These are phyloP conservation scores for Odontothrips loti DNA, from an alignment of 2,888 invertebrate species.

Conservation along the genomic window DNA sequence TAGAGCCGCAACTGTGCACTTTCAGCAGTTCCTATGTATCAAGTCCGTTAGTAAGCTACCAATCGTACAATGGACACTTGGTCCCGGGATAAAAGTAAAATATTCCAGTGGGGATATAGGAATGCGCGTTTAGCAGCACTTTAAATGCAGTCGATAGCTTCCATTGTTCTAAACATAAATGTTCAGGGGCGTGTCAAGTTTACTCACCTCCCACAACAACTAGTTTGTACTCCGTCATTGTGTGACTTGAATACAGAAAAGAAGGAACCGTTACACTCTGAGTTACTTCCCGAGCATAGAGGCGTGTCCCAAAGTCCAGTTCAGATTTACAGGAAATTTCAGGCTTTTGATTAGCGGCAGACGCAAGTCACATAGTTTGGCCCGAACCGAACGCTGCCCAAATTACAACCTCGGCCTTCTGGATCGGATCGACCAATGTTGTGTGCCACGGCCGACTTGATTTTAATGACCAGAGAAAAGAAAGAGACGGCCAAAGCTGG, in stretches of 20 bases:
- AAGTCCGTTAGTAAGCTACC: too few species aligned
- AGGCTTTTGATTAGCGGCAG: background rate
- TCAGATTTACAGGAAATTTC: background rate
- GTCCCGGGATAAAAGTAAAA: too few species aligned
- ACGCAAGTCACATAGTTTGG: slow-evolving; percentile 13
- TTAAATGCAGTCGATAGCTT: background rate
- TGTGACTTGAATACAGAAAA: slow-evolving; percentile 28
- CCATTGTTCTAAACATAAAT: slow-evolving; percentile 12
- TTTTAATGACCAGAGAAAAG: background rate
- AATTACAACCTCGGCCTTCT: background rate
- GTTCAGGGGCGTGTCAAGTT: slow-evolving; percentile 29
- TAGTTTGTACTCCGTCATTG: slow-evolving; percentile 56
- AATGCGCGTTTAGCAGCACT: too few species aligned
- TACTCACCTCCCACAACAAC: slow-evolving; percentile 51
- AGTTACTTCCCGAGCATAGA: background rate
- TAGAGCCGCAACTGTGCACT: too few species aligned
- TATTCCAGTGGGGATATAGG: too few species aligned
- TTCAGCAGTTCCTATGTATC: too few species aligned
- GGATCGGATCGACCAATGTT: background rate
- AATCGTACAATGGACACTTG: too few species aligned
- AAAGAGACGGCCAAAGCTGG: background rate
- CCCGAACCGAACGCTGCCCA: background rate
- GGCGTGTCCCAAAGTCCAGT: background rate
- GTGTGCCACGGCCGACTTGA: background rate
- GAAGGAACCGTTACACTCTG: background rate